Evolutionary conservation across 1,140 invertebrate species (phyloP), one percentile per base, ranked within the genome.

Genomic region (Lethrus apterus): DNA sequence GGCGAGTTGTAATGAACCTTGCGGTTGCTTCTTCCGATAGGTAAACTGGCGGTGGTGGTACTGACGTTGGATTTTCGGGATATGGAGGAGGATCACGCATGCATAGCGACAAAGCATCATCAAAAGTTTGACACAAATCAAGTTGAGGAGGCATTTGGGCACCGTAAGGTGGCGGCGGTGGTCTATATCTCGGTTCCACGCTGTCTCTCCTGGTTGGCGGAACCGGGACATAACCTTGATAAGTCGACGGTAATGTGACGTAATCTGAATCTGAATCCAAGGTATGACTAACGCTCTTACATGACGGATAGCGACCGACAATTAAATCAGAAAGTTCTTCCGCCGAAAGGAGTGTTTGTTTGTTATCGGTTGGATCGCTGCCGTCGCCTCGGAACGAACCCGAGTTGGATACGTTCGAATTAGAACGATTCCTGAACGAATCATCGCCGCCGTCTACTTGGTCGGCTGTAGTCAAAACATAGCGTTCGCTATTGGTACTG

Each of bases 241-340:
- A 76, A 2, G 80, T 78, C 7, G 83, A 76, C 7, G 86, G 84
- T 58, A 90, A 70, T 13, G 85, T 86, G 0, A 91, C 87, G 60
- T 92, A 92, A 62, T 92, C 88, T 10, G 86, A 89, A 55, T 90
- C 86, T 1, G 87, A 89, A 60, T 90, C 86, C 58, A 90, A 76
- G 0, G 84, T 89, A 32, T 80, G 79, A 55, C 85, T 86, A 15
- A 89, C 84, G 0, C 83, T 87, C 52, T 87, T 84, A 21, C 80
- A 73, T 26, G 78, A 82, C 3, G 86, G 87, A 69, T 88, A 88
- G 11, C 83, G 69, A 0, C 84, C 84, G 1, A 89, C 85, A 40
- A 89, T 89, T 15, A 89, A 62, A 59, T 88, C 84, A 7, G 84
- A 86, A 2, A 89, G 65, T 65, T 89, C 85, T 54, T 84, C 83